Base-by-base conservation (phyloP, 2,888 invertebrate genomes). In the Unio delphinus region DNA sequence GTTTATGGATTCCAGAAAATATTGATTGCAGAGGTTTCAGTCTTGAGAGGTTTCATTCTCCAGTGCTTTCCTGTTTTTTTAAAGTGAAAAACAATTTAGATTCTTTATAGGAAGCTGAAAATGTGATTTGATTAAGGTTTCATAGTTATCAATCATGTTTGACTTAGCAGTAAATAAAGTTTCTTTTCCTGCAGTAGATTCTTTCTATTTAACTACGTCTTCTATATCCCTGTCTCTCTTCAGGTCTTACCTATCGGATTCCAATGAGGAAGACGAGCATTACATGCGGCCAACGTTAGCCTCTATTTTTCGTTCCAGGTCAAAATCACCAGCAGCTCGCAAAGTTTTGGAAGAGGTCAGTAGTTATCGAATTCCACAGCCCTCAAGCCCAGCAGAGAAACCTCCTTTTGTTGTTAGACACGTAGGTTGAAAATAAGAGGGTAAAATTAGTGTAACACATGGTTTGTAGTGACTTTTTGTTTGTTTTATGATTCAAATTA, bases 261-360 rank as follows among this genome's bases (percentile, higher is more conserved):
- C 78, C 55, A 77, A 81, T 68, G 69, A 74, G 18, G 73, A 74
- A 54, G 80, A 79, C 67, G 73, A 73, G 60, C 54, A 60, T 65
- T 82, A 82, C 76, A 78, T 78, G 71, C 68, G 76, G 78, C 83
- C 83, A 72, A 83, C 85, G 61, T 76, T 82, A 58, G 80, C 83
- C 63, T 85, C 84, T 78, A 74, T 85, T 83, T 86, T 78, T 81
- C 84, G 81, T 85, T 87, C 84, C 78, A 86, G 86, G 82, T 87
- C 87, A 30, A 79, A 80, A 55, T 87, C 86, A 18, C 83, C 83
- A 15, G 73, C 74, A 69, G 68, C 77, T 59, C 73, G 82, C 71
- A 79, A 73, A 57, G 74, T 72, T 66, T 66, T 78, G 55, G 83
- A 80, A 55, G 82, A 82, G 67, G 75, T 77, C 69, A 76, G 73